These are phyloP conservation scores for Cirrhinus molitorella DNA, from an alignment of 2,797 vertebrate species.

Conservation along the genomic window DNA sequence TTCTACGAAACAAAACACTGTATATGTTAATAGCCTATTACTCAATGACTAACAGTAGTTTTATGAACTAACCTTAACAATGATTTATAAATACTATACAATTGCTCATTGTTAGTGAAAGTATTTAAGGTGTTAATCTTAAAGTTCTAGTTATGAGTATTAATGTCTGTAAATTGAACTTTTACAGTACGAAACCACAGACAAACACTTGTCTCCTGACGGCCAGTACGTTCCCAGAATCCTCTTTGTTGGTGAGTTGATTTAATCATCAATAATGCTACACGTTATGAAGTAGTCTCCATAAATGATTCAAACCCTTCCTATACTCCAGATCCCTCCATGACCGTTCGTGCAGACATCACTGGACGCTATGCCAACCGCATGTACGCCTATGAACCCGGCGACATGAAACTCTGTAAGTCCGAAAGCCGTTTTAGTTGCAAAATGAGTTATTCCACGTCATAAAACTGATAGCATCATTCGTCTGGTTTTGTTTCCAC, in stretches of 20 bases:
- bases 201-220: slow-evolving; percentile 93
- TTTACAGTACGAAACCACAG: slow-evolving; percentile 92
- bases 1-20: neutral
- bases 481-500: slow-evolving; percentile 20
- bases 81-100: neutral
- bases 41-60: neutral
- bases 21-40: neutral
- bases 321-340: slow-evolving; percentile 85
- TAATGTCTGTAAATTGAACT: slow-evolving; percentile 75
- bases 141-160: neutral
- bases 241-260: slow-evolving; percentile 87
- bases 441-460: neutral
- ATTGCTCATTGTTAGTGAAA: neutral
- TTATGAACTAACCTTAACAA: neutral
- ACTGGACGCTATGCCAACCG: slow-evolving; percentile 92
- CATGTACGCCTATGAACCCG: slow-evolving; percentile 92
- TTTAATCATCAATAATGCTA: neutral
- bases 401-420: slow-evolving; percentile 87
- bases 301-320: neutral
- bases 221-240: slow-evolving; percentile 95
- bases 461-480: neutral
- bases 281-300: neutral
- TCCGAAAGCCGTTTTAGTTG: slow-evolving; percentile 55
- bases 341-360: slow-evolving; percentile 96
- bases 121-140: neutral